Evolutionary conservation across 2,797 vertebrate genomes (phyloP), one percentile per base, ranked within the genome.

Genomic region (Lepus townsendii): DNA sequence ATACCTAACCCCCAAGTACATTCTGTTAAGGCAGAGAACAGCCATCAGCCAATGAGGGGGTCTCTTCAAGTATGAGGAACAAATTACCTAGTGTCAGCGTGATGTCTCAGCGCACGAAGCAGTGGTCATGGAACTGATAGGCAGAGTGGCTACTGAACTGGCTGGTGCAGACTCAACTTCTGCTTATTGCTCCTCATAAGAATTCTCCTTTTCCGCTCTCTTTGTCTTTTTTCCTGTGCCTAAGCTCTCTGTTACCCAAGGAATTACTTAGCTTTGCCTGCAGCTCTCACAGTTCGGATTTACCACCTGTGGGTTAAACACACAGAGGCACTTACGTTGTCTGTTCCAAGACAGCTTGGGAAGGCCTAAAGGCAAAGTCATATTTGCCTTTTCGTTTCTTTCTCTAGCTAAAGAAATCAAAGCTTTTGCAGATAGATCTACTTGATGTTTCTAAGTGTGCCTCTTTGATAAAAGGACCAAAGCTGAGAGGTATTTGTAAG

Each of bases 61-160:
- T 32, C 62, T 57, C 52, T 52, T 60, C 7, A 27, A 71, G 19
- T 38, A 2, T 5, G 66, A 35, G 73, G 30, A 78, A 11, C 27
- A 13, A 11, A 32, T n/a, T 17, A 8, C 12, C n/a, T 2, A 7
- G 11, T 2, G 69, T 5, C 47, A 7, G 6, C 0, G 0, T 8
- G 22, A 26, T 17, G 2, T 42, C 63, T 42, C 71, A 24, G 66
- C 50, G n/a, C 8, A 3, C 19, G 16, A 9, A 30, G 32, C n/a
- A 7, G 5, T 0, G 0, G 26, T 9, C 13, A 0, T 11, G 1
- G 3, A 22, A 6, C 50, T 0, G 22, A 68, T 1, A 7, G 14
- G 9, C 17, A 30, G 17, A 42, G 24, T 0, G 20, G 62, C 26
- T 22, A 2, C 10, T 3, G 3, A 42, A 10, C 4, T 32, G 62